These are phyloP conservation scores for Epinephelus malabaricus DNA, from an alignment of 2,797 vertebrate genomes.

Conservation along the genomic window DNA sequence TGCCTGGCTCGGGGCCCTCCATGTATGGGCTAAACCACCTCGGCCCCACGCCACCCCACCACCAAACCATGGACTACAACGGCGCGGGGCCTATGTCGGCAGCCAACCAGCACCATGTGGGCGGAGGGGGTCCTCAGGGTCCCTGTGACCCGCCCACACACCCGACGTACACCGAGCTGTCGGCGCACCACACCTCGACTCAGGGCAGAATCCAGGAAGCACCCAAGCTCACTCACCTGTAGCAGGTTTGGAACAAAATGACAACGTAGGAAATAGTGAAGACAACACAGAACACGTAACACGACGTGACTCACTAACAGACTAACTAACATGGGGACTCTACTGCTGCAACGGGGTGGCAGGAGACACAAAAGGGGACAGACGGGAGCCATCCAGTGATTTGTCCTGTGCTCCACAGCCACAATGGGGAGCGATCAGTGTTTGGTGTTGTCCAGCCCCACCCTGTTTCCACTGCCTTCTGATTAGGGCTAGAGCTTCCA, in stretches of 20 bases:
- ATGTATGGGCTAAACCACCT: conserved; percentile 97
- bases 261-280: conserved; percentile 66
- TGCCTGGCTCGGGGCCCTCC: conserved; percentile 92
- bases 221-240: conserved; percentile 99
- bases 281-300: conserved; percentile 60
- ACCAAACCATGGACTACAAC: conserved; percentile 95
- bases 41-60: conserved; percentile 92
- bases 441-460: conserved; percentile 3
- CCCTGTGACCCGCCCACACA: conserved; percentile 91
- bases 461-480: conserved; percentile 39
- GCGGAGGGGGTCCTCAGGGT: conserved; percentile 81
- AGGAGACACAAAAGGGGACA: conserved; percentile 36
- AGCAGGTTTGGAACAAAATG: conserved; percentile 85
- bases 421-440: conserved; percentile 26
- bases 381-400: conserved; percentile 57
- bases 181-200: conserved; percentile 94
- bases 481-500: conserved; percentile 17
- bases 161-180: conserved; percentile 94
- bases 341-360: conserved; percentile 43
- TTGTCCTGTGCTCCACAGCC: conserved; percentile 42
- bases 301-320: conserved; percentile 68
- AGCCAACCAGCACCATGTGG: conserved; percentile 92
- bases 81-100: conserved; percentile 88
- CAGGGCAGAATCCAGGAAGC: conserved; percentile 99
- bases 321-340: conserved; percentile 66